Percentiles rank a stretch among this genome's conserved stretches.
Evolutionary conservation across 2,113 vertebrate species (phyloP).

Genomic region (Lophura nycthemera): DNA sequence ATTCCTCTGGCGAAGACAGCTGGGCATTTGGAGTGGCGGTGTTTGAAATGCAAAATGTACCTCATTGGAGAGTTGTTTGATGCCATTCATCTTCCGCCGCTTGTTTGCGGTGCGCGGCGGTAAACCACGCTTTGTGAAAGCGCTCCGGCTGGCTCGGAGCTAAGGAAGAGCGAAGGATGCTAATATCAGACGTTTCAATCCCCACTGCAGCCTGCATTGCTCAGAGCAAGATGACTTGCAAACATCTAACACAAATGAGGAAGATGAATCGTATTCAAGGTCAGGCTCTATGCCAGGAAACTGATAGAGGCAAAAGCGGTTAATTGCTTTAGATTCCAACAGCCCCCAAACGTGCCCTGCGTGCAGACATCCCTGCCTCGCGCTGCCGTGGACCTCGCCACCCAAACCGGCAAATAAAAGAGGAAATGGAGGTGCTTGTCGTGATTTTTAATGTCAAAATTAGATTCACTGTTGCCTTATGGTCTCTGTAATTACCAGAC

Average conservation of each 20-base stretch:
- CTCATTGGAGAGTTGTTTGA: background rate
- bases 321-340: constrained; percentile 65
- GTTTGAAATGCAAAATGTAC: constrained; percentile 50
- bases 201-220: constrained; percentile 26
- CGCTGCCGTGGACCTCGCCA: background rate
- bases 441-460: constrained; percentile 53
- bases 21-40: constrained; percentile 15
- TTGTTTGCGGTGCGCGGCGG: background rate
- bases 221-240: constrained; percentile 65
- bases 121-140: background rate
- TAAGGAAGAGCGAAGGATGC: background rate
- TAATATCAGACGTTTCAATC: background rate
- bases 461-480: constrained; percentile 45
- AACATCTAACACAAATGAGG: constrained; percentile 35
- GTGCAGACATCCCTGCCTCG: background rate
- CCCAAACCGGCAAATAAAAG: background rate
- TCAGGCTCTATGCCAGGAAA: constrained; percentile 42
- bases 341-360: constrained; percentile 45
- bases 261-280: constrained; percentile 64
- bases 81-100: background rate
- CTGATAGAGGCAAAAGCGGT: constrained; percentile 11
- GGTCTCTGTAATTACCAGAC: constrained; percentile 51
- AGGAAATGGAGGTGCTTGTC: background rate
- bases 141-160: background rate
- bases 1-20: constrained; percentile 48